Evolutionary conservation across 1,140 invertebrate species (phyloP).

Genomic region (Archivesica marissinica): DNA sequence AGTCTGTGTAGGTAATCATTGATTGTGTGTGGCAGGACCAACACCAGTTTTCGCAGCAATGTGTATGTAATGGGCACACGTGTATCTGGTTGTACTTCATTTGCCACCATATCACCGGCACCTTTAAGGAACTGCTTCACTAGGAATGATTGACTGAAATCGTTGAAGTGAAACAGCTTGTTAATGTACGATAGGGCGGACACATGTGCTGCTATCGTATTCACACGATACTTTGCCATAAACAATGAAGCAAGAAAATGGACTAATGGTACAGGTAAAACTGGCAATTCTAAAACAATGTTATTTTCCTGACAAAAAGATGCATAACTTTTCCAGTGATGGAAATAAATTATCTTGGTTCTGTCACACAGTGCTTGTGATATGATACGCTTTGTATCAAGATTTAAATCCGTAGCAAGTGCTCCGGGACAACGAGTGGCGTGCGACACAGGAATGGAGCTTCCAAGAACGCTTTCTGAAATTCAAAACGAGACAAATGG

Average conservation of each 20-base stretch:
- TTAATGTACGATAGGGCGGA: neutral
- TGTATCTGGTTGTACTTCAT: neutral
- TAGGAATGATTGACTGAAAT: neutral
- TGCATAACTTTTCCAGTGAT: no score
- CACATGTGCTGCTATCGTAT: neutral
- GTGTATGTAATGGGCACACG: neutral
- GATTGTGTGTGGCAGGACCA: neutral
- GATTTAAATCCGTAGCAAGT: neutral
- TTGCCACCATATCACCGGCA: neutral
- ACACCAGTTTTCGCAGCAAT: neutral
- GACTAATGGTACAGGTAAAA: neutral
- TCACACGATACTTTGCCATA: neutral
- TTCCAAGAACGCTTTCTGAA: conserved; percentile 8
- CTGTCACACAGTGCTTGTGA: no score
- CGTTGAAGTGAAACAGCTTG: neutral
- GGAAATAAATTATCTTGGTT: no score
- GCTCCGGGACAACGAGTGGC: neutral
- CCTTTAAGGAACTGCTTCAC: neutral
- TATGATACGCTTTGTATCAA: no score
- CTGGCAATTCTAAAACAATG: no score
- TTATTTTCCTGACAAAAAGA: no score
- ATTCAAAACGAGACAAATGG: conserved; percentile 40
- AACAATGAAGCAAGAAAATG: neutral
- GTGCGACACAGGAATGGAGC: neutral
- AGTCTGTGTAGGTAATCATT: neutral